Conservation (phyloP, 1,140 invertebrate species). For the Agrypnia vestita region DNA sequence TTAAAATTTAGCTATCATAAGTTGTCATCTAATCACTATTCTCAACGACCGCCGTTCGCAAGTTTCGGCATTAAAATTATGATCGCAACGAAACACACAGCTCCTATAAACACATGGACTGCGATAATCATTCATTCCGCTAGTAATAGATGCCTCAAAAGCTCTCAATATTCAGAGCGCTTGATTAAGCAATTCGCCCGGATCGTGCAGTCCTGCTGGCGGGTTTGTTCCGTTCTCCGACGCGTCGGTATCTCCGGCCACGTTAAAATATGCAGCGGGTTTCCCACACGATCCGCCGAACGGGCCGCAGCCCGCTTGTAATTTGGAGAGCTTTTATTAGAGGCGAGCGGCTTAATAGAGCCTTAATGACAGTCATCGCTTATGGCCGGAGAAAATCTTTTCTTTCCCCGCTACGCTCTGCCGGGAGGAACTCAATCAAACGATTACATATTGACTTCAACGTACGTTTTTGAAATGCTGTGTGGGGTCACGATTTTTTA, state of each 20-base stretch:
- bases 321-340: constrained; percentile 56
- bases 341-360: constrained; percentile 55
- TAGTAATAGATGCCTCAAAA: neutral
- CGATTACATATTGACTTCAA: constrained; percentile 6
- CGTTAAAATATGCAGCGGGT: constrained; percentile 26
- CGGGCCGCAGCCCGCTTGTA: constrained; percentile 31
- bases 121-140: constrained; percentile 15
- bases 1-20: no score
- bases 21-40: no score
- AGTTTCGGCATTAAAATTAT: no score
- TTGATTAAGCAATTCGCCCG: constrained; percentile 38
- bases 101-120: neutral
- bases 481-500: constrained; percentile 13
- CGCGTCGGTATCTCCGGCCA: neutral
- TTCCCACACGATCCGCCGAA: constrained; percentile 42
- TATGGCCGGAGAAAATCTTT: constrained; percentile 42
- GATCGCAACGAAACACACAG: no score
- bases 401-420: constrained; percentile 40
- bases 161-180: neutral
- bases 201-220: neutral
- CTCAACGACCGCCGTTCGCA: no score
- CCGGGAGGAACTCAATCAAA: constrained; percentile 21
- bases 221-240: neutral
- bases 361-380: constrained; percentile 59
- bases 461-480: constrained; percentile 1